phyloP scores from a whole-genome alignment of 1,140 invertebrate species.

The Bombus pyrosoma region DNA sequence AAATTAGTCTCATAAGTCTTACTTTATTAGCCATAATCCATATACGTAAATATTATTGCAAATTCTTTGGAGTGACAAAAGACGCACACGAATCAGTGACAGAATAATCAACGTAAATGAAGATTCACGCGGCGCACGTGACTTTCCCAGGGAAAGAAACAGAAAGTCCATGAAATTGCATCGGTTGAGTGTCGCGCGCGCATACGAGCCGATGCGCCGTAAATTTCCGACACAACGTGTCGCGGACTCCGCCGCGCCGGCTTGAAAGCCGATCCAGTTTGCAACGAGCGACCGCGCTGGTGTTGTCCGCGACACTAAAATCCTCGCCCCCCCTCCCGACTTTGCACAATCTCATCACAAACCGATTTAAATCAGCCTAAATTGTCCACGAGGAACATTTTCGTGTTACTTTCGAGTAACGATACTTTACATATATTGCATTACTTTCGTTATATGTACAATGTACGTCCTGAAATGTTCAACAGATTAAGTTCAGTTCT shows the following conservation, averaged over 20 bases:
- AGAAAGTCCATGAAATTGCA: constrained; percentile 31
- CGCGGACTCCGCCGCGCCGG: constrained; percentile 45
- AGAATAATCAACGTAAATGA: constrained; percentile 1
- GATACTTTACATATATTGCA: too few species aligned
- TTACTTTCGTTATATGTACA: too few species aligned
- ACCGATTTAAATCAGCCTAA: background rate
- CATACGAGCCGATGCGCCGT: constrained; percentile 57
- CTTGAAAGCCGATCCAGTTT: constrained; percentile 61
- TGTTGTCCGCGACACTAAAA: constrained; percentile 10
- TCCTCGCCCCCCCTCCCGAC: background rate
- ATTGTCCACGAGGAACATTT: background rate
- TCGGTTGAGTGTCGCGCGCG: constrained; percentile 33
- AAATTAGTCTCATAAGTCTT: too few species aligned
- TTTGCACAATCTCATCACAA: background rate
- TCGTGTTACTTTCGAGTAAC: background rate
- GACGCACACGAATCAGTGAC: background rate
- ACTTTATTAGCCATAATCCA: too few species aligned
- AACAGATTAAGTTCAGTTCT: background rate
- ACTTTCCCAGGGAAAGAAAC: background rate
- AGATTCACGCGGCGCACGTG: constrained; percentile 20
- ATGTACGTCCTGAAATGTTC: background rate
- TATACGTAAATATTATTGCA: background rate
- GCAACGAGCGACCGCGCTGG: constrained; percentile 56
- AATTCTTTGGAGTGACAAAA: background rate
- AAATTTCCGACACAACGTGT: constrained; percentile 59